Percentiles rank a stretch among this genome's conserved stretches.
These are phyloP conservation scores for Solea solea DNA, from an alignment of 2,113 vertebrate genomes.

Conservation along the genomic window DNA sequence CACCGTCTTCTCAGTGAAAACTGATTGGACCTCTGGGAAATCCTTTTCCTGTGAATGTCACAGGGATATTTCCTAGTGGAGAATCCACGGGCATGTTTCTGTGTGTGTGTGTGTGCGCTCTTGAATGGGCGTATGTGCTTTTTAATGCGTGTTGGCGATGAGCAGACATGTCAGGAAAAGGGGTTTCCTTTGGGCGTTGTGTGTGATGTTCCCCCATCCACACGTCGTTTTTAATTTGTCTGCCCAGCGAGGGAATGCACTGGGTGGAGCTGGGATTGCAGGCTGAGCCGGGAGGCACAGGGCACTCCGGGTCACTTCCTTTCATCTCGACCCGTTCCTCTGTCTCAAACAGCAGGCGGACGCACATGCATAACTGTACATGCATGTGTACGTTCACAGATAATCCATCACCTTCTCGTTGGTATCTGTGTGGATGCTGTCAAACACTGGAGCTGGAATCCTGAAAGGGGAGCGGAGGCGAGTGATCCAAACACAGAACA, in stretches of 20 bases:
- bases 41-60: conserved; percentile 51
- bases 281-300: conserved; percentile 38
- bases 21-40: conserved; percentile 41
- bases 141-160: conserved; percentile 15
- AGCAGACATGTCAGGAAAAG: conserved; percentile 47
- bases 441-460: conserved; percentile 47
- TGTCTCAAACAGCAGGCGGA: conserved; percentile 15
- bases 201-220: conserved; percentile 26
- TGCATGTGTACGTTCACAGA: conserved; percentile 15
- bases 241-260: conserved; percentile 42
- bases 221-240: conserved; percentile 23
- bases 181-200: conserved; percentile 61
- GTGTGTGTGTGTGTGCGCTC: neutral
- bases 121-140: conserved; percentile 14
- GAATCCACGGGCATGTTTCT: conserved; percentile 1
- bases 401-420: conserved; percentile 26
- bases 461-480: conserved; percentile 32
- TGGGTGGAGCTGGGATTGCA: conserved; percentile 47
- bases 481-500: conserved; percentile 41
- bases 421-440: conserved; percentile 61
- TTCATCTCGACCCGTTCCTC: conserved; percentile 45
- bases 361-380: neutral
- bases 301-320: conserved; percentile 65
- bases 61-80: conserved; percentile 25
- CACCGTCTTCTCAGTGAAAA: conserved; percentile 36